Evolutionary conservation across 1,140 invertebrate species (phyloP).

Genomic region (Vanessa tameamea): DNA sequence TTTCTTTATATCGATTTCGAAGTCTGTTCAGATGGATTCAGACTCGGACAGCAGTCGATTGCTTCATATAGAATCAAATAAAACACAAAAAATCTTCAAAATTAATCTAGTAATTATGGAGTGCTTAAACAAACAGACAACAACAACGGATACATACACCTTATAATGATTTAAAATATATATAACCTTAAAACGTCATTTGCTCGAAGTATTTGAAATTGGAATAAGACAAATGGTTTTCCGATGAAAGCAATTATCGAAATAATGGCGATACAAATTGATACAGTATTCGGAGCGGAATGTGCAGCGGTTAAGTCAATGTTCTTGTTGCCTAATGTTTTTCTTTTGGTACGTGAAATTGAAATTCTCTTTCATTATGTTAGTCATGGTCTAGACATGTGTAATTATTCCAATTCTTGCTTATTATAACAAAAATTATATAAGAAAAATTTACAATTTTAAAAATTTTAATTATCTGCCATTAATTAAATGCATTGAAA

Average conservation of each 20-base stretch:
- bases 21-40: no score
- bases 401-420: neutral
- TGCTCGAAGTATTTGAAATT: slow-evolving; percentile 21
- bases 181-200: neutral
- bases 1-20: no score
- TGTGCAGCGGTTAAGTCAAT: slow-evolving; percentile 23
- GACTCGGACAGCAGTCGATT: no score
- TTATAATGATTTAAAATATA: neutral
- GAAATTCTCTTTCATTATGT: slow-evolving; percentile 3
- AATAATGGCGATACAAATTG: slow-evolving; percentile 33
- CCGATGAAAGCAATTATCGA: slow-evolving; percentile 37
- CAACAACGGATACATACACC: no score
- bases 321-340: slow-evolving; percentile 13
- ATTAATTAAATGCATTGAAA: no score
- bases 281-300: slow-evolving; percentile 26
- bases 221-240: slow-evolving; percentile 37
- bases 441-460: no score
- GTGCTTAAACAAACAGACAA: no score
- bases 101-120: no score
- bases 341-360: slow-evolving; percentile 2
- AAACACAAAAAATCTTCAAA: no score
- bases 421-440: no score
- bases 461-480: no score
- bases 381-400: neutral
- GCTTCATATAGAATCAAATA: no score